Percentiles rank a stretch among this genome's conserved stretches.
These are phyloP conservation scores for Nibea coibor DNA, from an alignment of 2,113 vertebrate genomes.

Conservation along the genomic window DNA sequence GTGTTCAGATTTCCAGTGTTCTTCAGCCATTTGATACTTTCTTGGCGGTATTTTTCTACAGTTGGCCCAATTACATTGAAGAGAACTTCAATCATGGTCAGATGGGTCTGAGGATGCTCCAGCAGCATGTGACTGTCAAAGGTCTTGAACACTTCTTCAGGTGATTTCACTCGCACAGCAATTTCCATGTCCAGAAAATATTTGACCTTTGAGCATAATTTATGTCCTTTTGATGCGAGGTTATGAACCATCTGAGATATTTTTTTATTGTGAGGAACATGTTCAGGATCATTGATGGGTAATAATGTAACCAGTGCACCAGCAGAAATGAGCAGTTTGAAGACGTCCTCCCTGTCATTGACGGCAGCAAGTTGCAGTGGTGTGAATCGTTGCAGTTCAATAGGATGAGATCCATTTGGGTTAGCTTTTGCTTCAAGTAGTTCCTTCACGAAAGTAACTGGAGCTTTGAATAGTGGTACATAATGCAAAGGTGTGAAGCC, in stretches of 20 bases:
- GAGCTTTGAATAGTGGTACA: conserved; percentile 6
- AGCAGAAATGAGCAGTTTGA: conserved; percentile 47
- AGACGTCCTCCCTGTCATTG: conserved; percentile 46
- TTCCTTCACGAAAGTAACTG: conserved; percentile 26
- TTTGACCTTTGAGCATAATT: neutral
- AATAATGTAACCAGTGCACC: conserved; percentile 19
- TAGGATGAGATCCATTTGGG: neutral
- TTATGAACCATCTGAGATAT: conserved; percentile 30
- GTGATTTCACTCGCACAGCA: rapidly evolving
- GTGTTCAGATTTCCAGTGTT: too few relatives aligned
- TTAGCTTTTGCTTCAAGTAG: conserved; percentile 61
- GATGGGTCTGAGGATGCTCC: conserved; percentile 33
- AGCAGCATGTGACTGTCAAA: conserved; percentile 48
- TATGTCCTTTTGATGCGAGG: conserved; percentile 27
- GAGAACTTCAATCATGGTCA: conserved; percentile 51
- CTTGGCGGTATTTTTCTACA: conserved; percentile 31
- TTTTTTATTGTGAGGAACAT: conserved; percentile 6
- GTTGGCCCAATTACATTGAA: rapidly evolving
- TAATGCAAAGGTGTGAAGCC: conserved; percentile 58
- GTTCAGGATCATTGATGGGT: neutral
- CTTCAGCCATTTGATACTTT: conserved; percentile 18
- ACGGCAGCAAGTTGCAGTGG: conserved; percentile 59
- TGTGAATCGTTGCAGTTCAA: rapidly evolving
- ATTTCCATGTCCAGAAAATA: neutral
- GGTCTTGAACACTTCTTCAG: conserved; percentile 23